phyloP scores from a whole-genome alignment of 2,888 invertebrate species.

The Erynnis tages region DNA sequence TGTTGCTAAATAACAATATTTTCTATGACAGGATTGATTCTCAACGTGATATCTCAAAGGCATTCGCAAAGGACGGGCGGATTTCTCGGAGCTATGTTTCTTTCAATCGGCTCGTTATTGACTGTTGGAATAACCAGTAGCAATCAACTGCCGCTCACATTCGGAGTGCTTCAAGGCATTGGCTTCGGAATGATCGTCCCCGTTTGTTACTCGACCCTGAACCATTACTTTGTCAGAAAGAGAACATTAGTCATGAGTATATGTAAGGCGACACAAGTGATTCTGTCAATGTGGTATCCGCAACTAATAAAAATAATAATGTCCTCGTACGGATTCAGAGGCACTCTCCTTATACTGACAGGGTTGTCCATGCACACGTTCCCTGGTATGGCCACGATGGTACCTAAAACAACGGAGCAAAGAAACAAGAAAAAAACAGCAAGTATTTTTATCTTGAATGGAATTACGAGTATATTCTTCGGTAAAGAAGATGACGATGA shows the following conservation, averaged over 20 bases:
- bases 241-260: conserved; percentile 83
- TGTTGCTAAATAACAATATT: neutral
- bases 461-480: too few species aligned
- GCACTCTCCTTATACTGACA: conserved; percentile 81
- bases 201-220: conserved; percentile 83
- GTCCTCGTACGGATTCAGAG: conserved; percentile 82
- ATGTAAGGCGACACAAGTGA: conserved; percentile 82
- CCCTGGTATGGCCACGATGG: conserved; percentile 82
- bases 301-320: conserved; percentile 75
- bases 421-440: conserved; percentile 48
- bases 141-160: conserved; percentile 79
- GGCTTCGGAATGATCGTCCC: conserved; percentile 85
- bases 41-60: conserved; percentile 78
- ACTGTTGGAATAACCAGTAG: conserved; percentile 78
- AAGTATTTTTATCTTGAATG: too few species aligned
- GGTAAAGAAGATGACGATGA: too few species aligned
- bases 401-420: conserved; percentile 32
- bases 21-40: conserved; percentile 78
- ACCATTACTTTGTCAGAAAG: conserved; percentile 82
- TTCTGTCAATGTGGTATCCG: conserved; percentile 82
- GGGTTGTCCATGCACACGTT: conserved; percentile 82
- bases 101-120: conserved; percentile 74
- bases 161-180: conserved; percentile 80
- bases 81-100: conserved; percentile 75
- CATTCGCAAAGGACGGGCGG: conserved; percentile 80